Conservation (phyloP, 2,888 invertebrate genomes). For the Leucoma salicis region DNA sequence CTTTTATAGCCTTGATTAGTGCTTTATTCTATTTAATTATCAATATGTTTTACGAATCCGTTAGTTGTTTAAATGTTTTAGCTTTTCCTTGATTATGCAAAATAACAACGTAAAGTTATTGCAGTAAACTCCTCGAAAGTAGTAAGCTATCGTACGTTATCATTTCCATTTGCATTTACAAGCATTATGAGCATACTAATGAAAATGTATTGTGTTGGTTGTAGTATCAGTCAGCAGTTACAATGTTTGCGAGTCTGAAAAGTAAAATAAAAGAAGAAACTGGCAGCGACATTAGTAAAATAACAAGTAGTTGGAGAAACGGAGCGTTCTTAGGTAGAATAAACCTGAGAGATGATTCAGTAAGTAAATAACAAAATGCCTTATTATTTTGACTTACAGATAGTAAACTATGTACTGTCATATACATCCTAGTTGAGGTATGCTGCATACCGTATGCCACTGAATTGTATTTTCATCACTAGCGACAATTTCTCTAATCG, state of each 20-base stretch:
- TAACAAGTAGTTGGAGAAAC: slow-evolving; percentile 74
- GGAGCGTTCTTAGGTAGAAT: slow-evolving; percentile 78
- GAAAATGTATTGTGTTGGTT: slow-evolving; percentile 28
- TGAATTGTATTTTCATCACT: too few species aligned
- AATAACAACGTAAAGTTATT: slow-evolving; percentile 2
- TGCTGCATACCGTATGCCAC: too few species aligned
- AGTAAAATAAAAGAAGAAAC: slow-evolving; percentile 95
- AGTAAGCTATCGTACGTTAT: slow-evolving; percentile 47
- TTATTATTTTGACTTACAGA: too few species aligned
- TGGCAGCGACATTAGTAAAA: slow-evolving; percentile 87
- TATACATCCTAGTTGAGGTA: too few species aligned
- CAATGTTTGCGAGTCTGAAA: slow-evolving; percentile 93
- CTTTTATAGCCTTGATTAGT: slow-evolving; percentile 10
- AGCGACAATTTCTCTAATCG: too few species aligned
- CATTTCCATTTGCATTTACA: slow-evolving; percentile 46
- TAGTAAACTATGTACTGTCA: too few species aligned
- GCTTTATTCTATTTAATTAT: neutral
- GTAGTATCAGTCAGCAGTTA: slow-evolving; percentile 33
- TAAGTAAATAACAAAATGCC: slow-evolving; percentile 35
- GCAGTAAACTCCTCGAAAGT: slow-evolving; percentile 20
- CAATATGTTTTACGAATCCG: slow-evolving; percentile 10
- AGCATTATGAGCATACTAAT: slow-evolving; percentile 23
- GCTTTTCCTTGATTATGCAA: slow-evolving; percentile 12
- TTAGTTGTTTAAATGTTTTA: slow-evolving; percentile 5
- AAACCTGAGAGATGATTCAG: slow-evolving; percentile 75